Evolutionary conservation across 2,113 vertebrate species (phyloP), one percentile per base, ranked within the genome.

Genomic region (Urocitellus parryii): DNA sequence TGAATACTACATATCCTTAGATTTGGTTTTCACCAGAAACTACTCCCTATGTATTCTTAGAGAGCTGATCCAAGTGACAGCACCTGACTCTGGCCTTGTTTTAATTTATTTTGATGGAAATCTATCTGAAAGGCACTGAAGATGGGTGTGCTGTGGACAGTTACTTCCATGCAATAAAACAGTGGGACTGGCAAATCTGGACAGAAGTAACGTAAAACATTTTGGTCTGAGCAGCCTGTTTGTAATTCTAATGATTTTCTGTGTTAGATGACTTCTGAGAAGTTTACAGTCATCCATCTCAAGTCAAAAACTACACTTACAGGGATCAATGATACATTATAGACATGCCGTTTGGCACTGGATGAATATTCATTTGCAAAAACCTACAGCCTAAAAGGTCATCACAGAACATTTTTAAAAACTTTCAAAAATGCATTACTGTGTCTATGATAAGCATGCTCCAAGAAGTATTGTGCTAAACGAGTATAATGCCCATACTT

Each of bases 271-370:
- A 78, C 48, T 92, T 84, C 63, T 88, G 92, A 94, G 88, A 72
- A 85, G 86, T 93, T 82, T 79, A 45, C 20, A 56, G 17, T 48
- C 24, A 48, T 86, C 80, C 34, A 37, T 94, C 80, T 87, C 18
- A 48, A 63, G 73, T 96, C 63, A 82, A 82, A 95, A 72, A 10
- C 77, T 65, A 51, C 80, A 82, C 82, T 85, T 90, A 48, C 42
- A 48, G 39, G 10, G 20, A 82, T 94, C 80, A 61, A 29, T 93
- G 81, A 45, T 0, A 5, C 61, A 12, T 68, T n/a, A 73, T 39
- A 67, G 12, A 18, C 9, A 13, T 7, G 5, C 45, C 27, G 37
- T 45, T 72, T 72, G 74, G 73, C 45, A 27, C 65, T 27, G 18
- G 48, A 20, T 74, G 34, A 34, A 79, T 88, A 79, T 77, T 94